These are phyloP conservation scores for Campoletis sonorensis DNA, from an alignment of 1,140 invertebrate species.

Conservation along the genomic window DNA sequence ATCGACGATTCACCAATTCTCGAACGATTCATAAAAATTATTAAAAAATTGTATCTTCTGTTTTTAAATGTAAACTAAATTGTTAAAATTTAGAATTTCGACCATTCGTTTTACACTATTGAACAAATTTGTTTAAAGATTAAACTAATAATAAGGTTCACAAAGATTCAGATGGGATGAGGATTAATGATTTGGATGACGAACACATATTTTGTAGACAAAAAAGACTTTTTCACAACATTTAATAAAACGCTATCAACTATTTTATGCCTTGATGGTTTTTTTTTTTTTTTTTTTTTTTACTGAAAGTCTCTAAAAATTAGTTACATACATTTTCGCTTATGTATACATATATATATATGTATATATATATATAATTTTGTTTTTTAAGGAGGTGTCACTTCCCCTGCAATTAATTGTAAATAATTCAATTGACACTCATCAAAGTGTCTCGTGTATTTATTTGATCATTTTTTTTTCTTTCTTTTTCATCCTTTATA, in stretches of 20 bases:
- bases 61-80: too few relatives aligned
- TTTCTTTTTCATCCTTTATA: neutral
- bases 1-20: too few relatives aligned
- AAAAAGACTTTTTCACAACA: conserved; percentile 75
- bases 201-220: conserved; percentile 27
- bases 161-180: conserved; percentile 23
- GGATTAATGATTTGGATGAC: conserved; percentile 17
- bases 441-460: neutral
- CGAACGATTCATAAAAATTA: too few relatives aligned
- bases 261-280: conserved; percentile 53
- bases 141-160: conserved; percentile 5
- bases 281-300: conserved; percentile 61
- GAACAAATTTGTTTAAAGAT: neutral
- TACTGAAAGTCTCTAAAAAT: conserved; percentile 73
- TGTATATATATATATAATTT: conserved; percentile 60
- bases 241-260: conserved; percentile 77
- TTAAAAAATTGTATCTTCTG: too few relatives aligned
- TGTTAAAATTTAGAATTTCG: too few relatives aligned
- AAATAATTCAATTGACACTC: conserved; percentile 28
- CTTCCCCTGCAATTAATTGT: conserved; percentile 51
- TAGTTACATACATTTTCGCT: conserved; percentile 72
- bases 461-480: neutral
- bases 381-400: conserved; percentile 59
- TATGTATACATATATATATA: conserved; percentile 63
- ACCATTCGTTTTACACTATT: too few relatives aligned